Evolutionary conservation across 2,888 invertebrate genomes (phyloP), one percentile per base, ranked within the genome.

Genomic region (Drosophila neotestacea): DNA sequence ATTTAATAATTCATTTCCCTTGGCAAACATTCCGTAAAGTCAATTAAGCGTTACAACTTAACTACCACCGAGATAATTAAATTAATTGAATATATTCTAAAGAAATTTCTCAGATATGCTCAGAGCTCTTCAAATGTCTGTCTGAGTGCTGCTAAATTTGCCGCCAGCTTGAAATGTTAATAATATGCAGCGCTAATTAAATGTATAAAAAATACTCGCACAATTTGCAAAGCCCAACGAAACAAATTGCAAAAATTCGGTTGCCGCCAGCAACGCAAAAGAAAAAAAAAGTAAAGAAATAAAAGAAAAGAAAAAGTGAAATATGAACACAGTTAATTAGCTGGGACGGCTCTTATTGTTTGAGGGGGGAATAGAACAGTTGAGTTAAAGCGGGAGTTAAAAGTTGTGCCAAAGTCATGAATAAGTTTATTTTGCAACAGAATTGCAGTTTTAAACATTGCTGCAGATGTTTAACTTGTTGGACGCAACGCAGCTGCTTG

Each of bases 161-260:
- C 85, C 79, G 32, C 47, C 55, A 69, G 77, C 67, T 38, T 55
- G 13, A 13, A 13, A 34, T 70, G 51, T 62, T 77, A 61, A 60
- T 71, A 60, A 66, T 64, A 64, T 70, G 78, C 73, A 66, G 67
- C 13, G 74, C 84, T 89, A 89, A 89, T 89, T 90, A 89, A 90
- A 90, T 90, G 89, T 89, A 88, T 80, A 85, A 84, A 89, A 82
- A 90, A 90, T 28, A 52, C 52, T 55, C n/a, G 9, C 28, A 54
- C 85, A 85, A 89, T 90, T 89, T 84, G 73, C 71, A 30, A 36
- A 50, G 67, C 68, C 50, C 55, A 67, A 39, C 77, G 42, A 77
- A 69, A 76, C 65, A 67, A 79, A 63, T 66, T 65, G 69, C 46
- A 74, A 9, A 34, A 69, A 75, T 48, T 39, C 63, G 50, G 62